Percentiles rank a stretch among this genome's conserved stretches.
Evolutionary conservation across 2,113 vertebrate species (phyloP).

Genomic region (Beaufortia kweichowensis): DNA sequence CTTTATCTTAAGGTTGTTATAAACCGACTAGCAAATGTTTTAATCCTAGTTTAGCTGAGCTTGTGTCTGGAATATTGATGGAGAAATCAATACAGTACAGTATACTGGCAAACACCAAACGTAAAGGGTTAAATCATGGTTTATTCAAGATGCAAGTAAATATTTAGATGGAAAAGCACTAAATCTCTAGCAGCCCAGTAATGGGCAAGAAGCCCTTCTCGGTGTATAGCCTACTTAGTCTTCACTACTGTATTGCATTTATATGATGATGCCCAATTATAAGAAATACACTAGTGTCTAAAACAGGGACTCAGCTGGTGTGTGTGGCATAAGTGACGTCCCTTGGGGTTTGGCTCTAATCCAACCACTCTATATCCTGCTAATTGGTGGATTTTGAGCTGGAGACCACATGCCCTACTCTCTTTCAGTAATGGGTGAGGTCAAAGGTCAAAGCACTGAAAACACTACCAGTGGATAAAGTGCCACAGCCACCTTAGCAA

Average conservation of each 20-base stretch:
- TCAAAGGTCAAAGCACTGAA: conserved; percentile 35
- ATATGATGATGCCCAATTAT: background rate
- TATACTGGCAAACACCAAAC: background rate
- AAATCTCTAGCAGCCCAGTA: background rate
- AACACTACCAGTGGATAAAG: background rate
- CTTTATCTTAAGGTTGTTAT: background rate
- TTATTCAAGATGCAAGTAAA: background rate
- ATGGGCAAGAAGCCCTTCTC: background rate
- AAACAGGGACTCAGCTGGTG: conserved; percentile 34
- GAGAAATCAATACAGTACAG: background rate
- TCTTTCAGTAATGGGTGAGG: conserved; percentile 31
- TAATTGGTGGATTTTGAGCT: conserved; percentile 22
- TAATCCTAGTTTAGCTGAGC: background rate
- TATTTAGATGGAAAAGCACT: background rate
- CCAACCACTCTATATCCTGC: background rate
- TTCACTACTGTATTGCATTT: background rate
- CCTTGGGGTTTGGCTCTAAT: conserved; percentile 31
- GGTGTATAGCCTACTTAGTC: background rate
- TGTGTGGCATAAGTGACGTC: conserved; percentile 13
- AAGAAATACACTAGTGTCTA: background rate
- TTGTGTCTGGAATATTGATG: background rate
- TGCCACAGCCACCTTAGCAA: background rate
- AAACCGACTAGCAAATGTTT: background rate
- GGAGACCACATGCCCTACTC: background rate
- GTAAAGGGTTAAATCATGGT: background rate